phyloP scores from a whole-genome alignment of 2,113 vertebrate species.

The Talpa occidentalis region DNA sequence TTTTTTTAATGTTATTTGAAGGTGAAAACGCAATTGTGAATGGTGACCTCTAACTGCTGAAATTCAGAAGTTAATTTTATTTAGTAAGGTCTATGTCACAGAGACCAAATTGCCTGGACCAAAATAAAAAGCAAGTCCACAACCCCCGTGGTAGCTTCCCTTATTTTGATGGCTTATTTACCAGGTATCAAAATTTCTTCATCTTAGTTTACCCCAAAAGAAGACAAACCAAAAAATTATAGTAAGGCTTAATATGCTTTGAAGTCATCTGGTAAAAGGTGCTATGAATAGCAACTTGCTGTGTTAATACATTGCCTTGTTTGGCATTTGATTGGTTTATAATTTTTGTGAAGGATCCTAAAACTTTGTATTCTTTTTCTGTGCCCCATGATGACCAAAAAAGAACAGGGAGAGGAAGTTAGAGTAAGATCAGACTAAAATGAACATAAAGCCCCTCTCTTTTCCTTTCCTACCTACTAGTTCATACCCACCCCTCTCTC shows the following conservation, averaged over 20 bases:
- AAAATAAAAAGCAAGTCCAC: not conserved
- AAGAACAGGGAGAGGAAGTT: conserved; percentile 66
- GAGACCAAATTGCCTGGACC: not conserved
- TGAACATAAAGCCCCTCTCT: not conserved
- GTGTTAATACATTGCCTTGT: conserved; percentile 44
- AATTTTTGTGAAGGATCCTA: conserved; percentile 63
- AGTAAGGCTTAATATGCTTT: conserved; percentile 50
- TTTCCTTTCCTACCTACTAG: not conserved
- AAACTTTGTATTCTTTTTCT: conserved; percentile 74
- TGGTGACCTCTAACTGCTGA: conserved; percentile 55
- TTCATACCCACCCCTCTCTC: not conserved
- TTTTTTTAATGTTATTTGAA: conserved; percentile 43
- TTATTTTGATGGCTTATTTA: conserved; percentile 1
- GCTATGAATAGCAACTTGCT: conserved; percentile 60
- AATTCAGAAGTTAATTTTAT: conserved; percentile 44
- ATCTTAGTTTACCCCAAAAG: conserved; percentile 47
- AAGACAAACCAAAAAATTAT: conserved; percentile 47
- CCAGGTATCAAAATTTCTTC: conserved; percentile 34
- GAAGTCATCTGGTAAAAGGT: conserved; percentile 67
- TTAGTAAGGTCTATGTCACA: not conserved
- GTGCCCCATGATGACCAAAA: conserved; percentile 66
- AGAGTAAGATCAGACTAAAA: conserved; percentile 64
- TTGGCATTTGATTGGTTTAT: conserved; percentile 69
- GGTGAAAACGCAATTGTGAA: conserved; percentile 45
- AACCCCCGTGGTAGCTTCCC: not conserved